Evolutionary conservation across 2,888 invertebrate species (phyloP), one percentile per base, ranked within the genome.

Genomic region (Synanthedon vespiformis): DNA sequence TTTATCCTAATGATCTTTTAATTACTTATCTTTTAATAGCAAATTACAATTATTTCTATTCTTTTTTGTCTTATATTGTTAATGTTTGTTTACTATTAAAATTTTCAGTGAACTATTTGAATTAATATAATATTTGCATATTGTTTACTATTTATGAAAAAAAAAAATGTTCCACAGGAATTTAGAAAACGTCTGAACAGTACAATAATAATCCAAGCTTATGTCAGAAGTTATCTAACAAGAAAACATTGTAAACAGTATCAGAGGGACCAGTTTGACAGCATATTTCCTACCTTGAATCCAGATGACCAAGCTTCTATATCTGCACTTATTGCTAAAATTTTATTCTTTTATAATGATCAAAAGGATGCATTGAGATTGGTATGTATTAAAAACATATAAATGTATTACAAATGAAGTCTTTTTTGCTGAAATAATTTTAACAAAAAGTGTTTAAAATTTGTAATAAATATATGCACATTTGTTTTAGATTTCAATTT

Each of bases 191-290:
- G 92, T 65, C 87, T 92, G 40, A 91, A 92, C 62, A 94, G 95
- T 69, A 91, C 95, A 12, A 89, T 94, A 58, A 91, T 93, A 67
- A 91, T 97, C 55, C 97, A 97, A 77, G 94, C 95, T 0, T 92
- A 90, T 75, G 90, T 92, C 6, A 88, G 95, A 55, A 94, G 95
- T 61, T 95, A 92, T 64, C 80, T 95, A 22, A 87, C 89, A 41
- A 88, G 95, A 34, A 92, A 92, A 71, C 88, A 89, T 47, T 88
- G 90, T 57, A 94, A 93, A 74, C 88, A 90, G 52, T 72, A 83
- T 54, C 90, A 93, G 66, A 88, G 96, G 51, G 78, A 83, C 50
- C 86, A 91, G 51, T 97, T 94, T 80, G 95, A 96, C 68, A 80
- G 81, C 34, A 83, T 87, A 49, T 87, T 90, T 55, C 84, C 88